These are phyloP conservation scores for Vanacampus margaritifer DNA, from an alignment of 2,113 vertebrate species.

Conservation along the genomic window DNA sequence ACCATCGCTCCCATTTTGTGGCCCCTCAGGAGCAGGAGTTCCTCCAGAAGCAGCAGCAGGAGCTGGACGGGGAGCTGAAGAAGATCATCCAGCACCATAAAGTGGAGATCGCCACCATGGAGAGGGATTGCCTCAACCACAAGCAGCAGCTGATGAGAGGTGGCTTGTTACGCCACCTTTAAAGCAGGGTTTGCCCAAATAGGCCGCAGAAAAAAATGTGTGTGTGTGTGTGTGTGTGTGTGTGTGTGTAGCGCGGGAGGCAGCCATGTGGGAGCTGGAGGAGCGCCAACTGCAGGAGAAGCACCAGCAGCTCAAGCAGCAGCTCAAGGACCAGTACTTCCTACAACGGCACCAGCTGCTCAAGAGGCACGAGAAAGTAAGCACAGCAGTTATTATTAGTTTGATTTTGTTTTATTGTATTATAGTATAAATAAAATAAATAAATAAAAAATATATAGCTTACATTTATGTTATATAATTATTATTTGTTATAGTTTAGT, in stretches of 20 bases:
- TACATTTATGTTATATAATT: too few relatives aligned
- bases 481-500: too few relatives aligned
- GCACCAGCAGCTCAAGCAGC: slow-evolving; percentile 95
- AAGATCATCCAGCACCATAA: slow-evolving; percentile 99
- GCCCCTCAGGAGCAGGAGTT: slow-evolving; percentile 92
- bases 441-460: too few relatives aligned
- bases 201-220: too few relatives aligned
- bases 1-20: slow-evolving; percentile 14
- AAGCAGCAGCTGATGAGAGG: slow-evolving; percentile 98
- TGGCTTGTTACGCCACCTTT: slow-evolving; percentile 32
- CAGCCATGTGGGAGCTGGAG: slow-evolving; percentile 97
- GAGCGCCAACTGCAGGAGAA: slow-evolving; percentile 98
- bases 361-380: slow-evolving; percentile 96
- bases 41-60: slow-evolving; percentile 96
- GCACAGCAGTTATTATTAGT: slow-evolving; percentile 2
- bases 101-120: slow-evolving; percentile 91
- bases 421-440: too few relatives aligned
- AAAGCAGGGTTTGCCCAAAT: too few relatives aligned
- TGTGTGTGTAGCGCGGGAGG: slow-evolving; percentile 83
- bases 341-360: slow-evolving; percentile 97
- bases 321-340: slow-evolving; percentile 98
- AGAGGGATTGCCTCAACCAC: slow-evolving; percentile 92
- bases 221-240: too few relatives aligned
- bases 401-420: too few relatives aligned
- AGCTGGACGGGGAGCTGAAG: slow-evolving; percentile 92